These are phyloP conservation scores for Panurus biarmicus DNA, from an alignment of 2,113 vertebrate genomes.

Conservation along the genomic window DNA sequence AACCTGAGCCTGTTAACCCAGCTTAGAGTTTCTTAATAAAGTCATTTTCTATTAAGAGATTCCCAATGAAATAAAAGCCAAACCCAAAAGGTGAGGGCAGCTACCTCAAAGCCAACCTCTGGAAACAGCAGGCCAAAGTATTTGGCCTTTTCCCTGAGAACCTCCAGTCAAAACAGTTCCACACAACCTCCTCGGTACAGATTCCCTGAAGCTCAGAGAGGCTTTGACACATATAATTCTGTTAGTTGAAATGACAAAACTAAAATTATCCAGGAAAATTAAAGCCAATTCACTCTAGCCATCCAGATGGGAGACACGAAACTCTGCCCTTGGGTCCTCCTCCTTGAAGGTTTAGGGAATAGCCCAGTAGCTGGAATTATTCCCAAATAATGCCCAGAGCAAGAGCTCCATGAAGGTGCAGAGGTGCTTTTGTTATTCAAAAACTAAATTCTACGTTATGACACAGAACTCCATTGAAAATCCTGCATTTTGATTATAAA, in stretches of 20 bases:
- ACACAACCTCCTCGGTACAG: neutral
- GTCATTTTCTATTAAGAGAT: neutral
- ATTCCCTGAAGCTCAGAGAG: neutral
- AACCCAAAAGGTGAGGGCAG: fast-evolving
- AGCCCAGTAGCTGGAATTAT: neutral
- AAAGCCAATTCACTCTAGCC: neutral
- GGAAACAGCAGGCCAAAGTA: neutral
- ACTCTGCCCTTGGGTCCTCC: neutral
- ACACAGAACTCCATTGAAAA: neutral
- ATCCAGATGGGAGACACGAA: neutral
- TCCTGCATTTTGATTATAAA: neutral
- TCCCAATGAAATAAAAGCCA: neutral
- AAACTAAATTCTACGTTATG: fast-evolving
- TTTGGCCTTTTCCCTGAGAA: neutral
- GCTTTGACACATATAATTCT: neutral
- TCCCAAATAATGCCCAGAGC: neutral
- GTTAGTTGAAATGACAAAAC: neutral
- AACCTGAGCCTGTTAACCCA: neutral
- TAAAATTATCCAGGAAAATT: neutral
- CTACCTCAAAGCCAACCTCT: neutral
- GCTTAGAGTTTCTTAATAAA: neutral
- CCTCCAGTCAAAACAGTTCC: neutral
- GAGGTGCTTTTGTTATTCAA: neutral
- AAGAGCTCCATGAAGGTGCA: neutral
- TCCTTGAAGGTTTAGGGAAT: neutral